Base-by-base conservation (phyloP, 1,140 invertebrate species). In the Archegozetes longisetosus region DNA sequence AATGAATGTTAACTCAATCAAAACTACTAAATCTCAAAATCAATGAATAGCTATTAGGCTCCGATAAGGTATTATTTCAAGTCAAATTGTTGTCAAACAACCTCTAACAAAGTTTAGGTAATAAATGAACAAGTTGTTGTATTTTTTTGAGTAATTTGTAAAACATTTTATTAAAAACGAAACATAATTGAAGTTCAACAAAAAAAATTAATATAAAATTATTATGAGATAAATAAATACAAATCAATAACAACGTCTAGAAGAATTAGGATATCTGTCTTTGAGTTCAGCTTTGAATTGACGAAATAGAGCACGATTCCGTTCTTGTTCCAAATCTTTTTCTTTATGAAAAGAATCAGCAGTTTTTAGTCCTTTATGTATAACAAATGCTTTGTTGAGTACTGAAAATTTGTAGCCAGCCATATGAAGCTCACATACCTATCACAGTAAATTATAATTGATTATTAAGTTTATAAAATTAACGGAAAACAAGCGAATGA, bases 401-500 rank as follows among this genome's bases (percentile, higher is more conserved):
- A 82, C 76, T 20, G 73, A 70, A 66, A 81, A 81, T 49, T 73
- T 72, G 68, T 75, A 80, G 6, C 80, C 80, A 29, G 77, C 74
- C 23, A 81, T 70, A 63, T 79, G 76, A 17, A 80, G 71, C 68
- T 82, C 80, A 70, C 80, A 81, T 2, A 79, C 73, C 76, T 79
- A 67, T 68, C 68, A 61, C 70, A 54, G 62, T 62, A 64, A 64
- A 57, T 27, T n/a, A 60, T 48, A 58, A 29, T 9, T 40, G 17
- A 40, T n/a, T n/a, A n/a, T n/a, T n/a, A n/a, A n/a, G n/a, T n/a
- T n/a, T 27, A 23, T 47, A 62, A 62, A 55, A 60, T 40, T 9
- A 9, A 40, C 6, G 17, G 6, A 40, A 40, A 40, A 40, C 32
- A 40, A 40, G 6, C 32, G 17, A 40, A 9, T 40, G 17, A 40